Conservation (phyloP, 2,888 invertebrate genomes). For the Eurois occulta region DNA sequence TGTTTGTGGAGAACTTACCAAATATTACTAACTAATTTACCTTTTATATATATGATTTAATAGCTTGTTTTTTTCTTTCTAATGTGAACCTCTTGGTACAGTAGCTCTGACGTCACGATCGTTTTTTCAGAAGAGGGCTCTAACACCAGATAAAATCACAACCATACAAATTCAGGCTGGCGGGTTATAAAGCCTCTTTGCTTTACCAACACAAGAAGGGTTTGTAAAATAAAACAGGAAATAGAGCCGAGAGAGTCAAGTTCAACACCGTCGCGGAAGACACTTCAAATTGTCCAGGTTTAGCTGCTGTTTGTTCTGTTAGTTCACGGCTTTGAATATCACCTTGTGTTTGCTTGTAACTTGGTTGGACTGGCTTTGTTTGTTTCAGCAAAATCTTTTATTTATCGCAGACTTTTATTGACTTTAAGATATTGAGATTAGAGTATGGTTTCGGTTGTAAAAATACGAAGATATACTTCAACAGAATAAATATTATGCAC, state of each 20-base stretch:
- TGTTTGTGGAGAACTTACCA: not conserved
- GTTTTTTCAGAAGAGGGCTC: not conserved
- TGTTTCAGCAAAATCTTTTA: conserved; percentile 23
- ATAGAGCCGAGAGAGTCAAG: not conserved
- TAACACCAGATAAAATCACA: not conserved
- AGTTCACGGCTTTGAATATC: not conserved
- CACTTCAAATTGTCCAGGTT: not conserved
- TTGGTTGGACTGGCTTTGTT: conserved; percentile 36
- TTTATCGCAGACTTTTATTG: not conserved
- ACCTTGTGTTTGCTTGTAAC: conserved; percentile 17
- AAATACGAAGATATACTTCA: not conserved
- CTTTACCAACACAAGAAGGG: not conserved
- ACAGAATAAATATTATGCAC: too few species aligned
- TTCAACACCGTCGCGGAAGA: conserved; percentile 1
- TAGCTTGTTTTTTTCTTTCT: not conserved
- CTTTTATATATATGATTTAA: not conserved
- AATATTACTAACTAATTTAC: too few species aligned
- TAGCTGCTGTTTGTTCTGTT: not conserved
- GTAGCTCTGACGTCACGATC: not conserved
- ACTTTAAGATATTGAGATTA: not conserved
- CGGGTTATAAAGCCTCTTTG: not conserved
- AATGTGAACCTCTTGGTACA: too few species aligned
- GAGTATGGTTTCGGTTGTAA: not conserved
- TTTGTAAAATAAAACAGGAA: conserved; percentile 9
- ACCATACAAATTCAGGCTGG: not conserved